Evolutionary conservation across 1,140 invertebrate species (phyloP).

Genomic region (Lordiphosa mommai): DNA sequence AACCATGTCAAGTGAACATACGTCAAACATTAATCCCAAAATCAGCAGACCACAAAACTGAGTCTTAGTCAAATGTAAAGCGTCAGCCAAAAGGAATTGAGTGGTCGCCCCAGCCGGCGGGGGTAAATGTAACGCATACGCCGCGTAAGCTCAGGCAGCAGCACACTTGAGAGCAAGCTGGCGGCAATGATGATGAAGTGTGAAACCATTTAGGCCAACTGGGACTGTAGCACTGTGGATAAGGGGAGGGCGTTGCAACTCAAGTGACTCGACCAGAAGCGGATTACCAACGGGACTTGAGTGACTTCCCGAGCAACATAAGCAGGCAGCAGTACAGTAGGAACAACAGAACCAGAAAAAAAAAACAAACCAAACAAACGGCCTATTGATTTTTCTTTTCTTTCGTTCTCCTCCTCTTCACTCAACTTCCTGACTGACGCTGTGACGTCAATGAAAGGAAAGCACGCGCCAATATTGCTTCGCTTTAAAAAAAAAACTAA

Average conservation of each 20-base stretch:
- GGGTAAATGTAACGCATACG: conserved; percentile 46
- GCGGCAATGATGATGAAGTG: conserved; percentile 38
- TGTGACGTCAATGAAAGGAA: conserved; percentile 54
- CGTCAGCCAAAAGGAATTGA: conserved; percentile 61
- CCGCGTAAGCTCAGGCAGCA: conserved; percentile 27
- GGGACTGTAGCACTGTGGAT: neutral
- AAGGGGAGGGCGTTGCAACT: conserved; percentile 10
- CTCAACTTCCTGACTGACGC: conserved; percentile 37
- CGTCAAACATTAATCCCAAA: conserved; percentile 30
- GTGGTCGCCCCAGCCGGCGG: conserved; percentile 14
- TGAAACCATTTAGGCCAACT: conserved; percentile 51
- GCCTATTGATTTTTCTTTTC: conserved; percentile 59
- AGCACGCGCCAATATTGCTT: conserved; percentile 17
- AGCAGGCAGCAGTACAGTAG: conserved; percentile 1
- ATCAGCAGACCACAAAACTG: conserved; percentile 50
- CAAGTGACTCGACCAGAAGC: conserved; percentile 63
- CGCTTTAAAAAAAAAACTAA: no score
- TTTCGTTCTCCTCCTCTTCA: neutral
- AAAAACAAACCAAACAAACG: conserved; percentile 34
- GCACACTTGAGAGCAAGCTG: conserved; percentile 25
- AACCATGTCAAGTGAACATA: conserved; percentile 25
- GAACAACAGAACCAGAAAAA: conserved; percentile 21
- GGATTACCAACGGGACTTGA: conserved; percentile 64
- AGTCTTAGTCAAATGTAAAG: conserved; percentile 52
- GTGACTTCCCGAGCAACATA: conserved; percentile 42